Conservation (phyloP, 2,113 vertebrate species). For the Ophthalmolycus amberensis region DNA sequence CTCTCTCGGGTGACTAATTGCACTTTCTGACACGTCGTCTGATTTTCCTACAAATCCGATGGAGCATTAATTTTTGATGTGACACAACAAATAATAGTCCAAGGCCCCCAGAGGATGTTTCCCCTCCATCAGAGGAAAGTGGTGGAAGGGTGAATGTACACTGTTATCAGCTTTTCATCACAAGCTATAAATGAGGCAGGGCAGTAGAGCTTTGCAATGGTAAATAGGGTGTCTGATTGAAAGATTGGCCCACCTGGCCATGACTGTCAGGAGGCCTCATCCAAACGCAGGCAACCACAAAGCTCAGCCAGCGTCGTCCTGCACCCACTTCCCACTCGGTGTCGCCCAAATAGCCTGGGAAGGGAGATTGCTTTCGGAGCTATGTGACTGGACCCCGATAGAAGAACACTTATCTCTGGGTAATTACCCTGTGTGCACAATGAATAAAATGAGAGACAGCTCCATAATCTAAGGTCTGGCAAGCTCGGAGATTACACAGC, state of each 20-base stretch:
- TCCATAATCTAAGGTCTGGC: conserved; percentile 78
- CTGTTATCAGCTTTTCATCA: conserved; percentile 67
- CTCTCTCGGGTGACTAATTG: conserved; percentile 51
- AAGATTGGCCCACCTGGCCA: conserved; percentile 75
- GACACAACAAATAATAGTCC: conserved; percentile 47
- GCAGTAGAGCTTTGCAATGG: conserved; percentile 78
- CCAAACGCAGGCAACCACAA: conserved; percentile 69
- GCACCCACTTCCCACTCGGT: conserved; percentile 50
- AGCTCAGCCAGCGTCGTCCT: conserved; percentile 33
- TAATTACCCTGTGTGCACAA: conserved; percentile 82
- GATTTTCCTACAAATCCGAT: conserved; percentile 45
- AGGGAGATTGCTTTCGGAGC: conserved; percentile 70
- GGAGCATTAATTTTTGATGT: conserved; percentile 40
- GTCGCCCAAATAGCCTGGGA: conserved; percentile 71
- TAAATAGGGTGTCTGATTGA: conserved; percentile 80
- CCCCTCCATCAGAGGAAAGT: conserved; percentile 34
- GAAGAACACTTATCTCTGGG: conserved; percentile 79
- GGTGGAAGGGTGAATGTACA: conserved; percentile 42
- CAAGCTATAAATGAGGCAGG: conserved; percentile 63
- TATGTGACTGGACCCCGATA: conserved; percentile 63
- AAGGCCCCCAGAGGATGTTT: conserved; percentile 33
- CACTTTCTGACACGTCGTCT: conserved; percentile 42
- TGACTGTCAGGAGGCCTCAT: conserved; percentile 74
- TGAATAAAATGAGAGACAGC: conserved; percentile 81
- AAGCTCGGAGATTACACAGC: conserved; percentile 70